phyloP scores from a whole-genome alignment of 2,888 invertebrate genomes.

The Eilema caniola region DNA sequence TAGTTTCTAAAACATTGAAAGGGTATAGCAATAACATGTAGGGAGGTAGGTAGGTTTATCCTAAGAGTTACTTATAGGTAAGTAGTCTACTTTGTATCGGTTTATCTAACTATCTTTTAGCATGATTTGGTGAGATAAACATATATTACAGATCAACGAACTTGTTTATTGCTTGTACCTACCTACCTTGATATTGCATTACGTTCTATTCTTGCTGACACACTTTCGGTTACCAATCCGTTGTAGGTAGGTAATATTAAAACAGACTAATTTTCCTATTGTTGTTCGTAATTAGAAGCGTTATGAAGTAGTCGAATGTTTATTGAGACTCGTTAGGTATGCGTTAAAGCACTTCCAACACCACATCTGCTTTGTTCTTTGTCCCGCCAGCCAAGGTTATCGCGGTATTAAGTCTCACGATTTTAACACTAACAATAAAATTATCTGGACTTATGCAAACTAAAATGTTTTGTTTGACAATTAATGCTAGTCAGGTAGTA shows the following conservation, averaged over 20 bases:
- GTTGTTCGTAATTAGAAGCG: background rate
- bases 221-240: background rate
- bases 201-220: background rate
- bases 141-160: conserved; percentile 5
- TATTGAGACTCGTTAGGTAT: conserved; percentile 37
- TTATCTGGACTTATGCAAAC: background rate
- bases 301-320: conserved; percentile 27
- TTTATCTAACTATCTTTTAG: conserved; percentile 4
- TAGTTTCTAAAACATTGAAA: background rate
- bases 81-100: background rate
- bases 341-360: conserved; percentile 51
- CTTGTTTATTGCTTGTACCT: background rate
- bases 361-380: conserved; percentile 70
- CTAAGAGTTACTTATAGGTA: background rate
- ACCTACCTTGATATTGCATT: background rate
- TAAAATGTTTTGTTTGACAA: background rate
- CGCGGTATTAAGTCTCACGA: conserved; percentile 23
- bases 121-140: background rate
- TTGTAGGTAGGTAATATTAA: background rate
- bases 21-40: background rate
- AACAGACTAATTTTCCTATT: background rate
- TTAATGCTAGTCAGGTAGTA: conserved; percentile 1
- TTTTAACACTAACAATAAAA: conserved; percentile 1
- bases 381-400: conserved; percentile 67
- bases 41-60: no score